phyloP scores from a whole-genome alignment of 2,797 vertebrate species.

The Crocodylus rhombifer region DNA sequence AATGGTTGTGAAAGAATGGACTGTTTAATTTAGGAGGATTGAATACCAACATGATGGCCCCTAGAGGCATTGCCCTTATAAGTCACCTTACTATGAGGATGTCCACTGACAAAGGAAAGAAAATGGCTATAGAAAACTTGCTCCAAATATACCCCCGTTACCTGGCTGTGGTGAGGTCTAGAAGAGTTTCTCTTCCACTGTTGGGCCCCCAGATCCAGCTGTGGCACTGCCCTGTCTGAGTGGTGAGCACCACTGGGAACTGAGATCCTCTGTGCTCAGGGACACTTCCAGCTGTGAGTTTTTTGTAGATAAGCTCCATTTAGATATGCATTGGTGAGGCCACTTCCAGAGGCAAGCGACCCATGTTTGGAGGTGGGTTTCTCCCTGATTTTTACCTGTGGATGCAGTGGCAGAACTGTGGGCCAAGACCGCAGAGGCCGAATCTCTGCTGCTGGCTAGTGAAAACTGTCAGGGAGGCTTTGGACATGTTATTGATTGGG shows the following conservation, averaged over 20 bases:
- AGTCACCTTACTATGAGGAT: neutral
- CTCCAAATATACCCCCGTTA: neutral
- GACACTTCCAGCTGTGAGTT: neutral
- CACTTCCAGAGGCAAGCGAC: neutral
- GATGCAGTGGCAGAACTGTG: neutral
- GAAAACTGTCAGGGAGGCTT: slow-evolving; percentile 5
- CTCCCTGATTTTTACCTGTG: fast-evolving
- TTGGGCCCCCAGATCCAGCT: neutral
- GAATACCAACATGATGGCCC: neutral
- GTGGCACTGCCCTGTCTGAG: neutral
- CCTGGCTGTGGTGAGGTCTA: neutral
- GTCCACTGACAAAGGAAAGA: too few species aligned
- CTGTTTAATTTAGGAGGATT: neutral
- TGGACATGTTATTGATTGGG: slow-evolving; percentile 37
- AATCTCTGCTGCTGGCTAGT: neutral
- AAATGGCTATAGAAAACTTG: neutral
- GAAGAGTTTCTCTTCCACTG: neutral
- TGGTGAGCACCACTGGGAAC: neutral
- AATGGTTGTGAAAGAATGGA: too few species aligned
- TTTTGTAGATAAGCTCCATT: neutral
- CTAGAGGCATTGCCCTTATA: neutral
- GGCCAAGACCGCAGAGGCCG: neutral
- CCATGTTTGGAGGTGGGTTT: neutral
- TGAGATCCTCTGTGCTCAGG: neutral
- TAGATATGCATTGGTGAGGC: neutral